phyloP scores from a whole-genome alignment of 2,888 invertebrate genomes.

The Rutpela maculata region DNA sequence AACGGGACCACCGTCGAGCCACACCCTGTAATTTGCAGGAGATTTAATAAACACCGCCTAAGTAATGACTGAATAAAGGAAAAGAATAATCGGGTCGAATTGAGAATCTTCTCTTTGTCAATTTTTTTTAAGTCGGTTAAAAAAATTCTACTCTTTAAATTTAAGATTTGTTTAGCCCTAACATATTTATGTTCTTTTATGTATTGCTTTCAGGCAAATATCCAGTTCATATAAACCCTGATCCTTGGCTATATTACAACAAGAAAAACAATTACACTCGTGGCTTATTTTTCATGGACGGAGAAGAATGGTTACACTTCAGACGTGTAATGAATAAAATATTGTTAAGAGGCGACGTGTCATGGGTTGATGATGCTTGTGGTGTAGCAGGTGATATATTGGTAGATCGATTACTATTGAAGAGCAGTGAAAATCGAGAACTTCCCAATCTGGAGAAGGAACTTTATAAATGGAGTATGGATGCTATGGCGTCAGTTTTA shows the following conservation, averaged over 20 bases:
- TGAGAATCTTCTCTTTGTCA: too few species aligned
- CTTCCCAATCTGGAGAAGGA: slow-evolving; percentile 80
- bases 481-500: slow-evolving; percentile 74
- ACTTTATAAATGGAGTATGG: slow-evolving; percentile 87
- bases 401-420: slow-evolving; percentile 69
- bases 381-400: slow-evolving; percentile 76
- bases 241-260: slow-evolving; percentile 91
- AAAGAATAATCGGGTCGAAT: too few species aligned
- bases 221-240: slow-evolving; percentile 88
- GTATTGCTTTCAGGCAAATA: slow-evolving; percentile 75
- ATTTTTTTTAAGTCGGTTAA: too few species aligned
- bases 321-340: slow-evolving; percentile 85
- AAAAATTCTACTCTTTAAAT: too few species aligned
- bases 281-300: slow-evolving; percentile 94
- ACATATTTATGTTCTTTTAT: not conserved
- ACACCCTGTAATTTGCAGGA: too few species aligned
- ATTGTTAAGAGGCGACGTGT: slow-evolving; percentile 79
- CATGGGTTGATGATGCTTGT: slow-evolving; percentile 78
- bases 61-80: too few species aligned
- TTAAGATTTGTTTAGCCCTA: too few species aligned
- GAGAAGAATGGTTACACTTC: slow-evolving; percentile 86
- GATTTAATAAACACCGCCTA: too few species aligned
- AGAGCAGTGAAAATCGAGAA: slow-evolving; percentile 61
- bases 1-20: too few species aligned
- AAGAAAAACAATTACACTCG: slow-evolving; percentile 83